phyloP scores from a whole-genome alignment of 37 sponge, comb jelly and placozoan genomes.

The Crambe crambe region DNA sequence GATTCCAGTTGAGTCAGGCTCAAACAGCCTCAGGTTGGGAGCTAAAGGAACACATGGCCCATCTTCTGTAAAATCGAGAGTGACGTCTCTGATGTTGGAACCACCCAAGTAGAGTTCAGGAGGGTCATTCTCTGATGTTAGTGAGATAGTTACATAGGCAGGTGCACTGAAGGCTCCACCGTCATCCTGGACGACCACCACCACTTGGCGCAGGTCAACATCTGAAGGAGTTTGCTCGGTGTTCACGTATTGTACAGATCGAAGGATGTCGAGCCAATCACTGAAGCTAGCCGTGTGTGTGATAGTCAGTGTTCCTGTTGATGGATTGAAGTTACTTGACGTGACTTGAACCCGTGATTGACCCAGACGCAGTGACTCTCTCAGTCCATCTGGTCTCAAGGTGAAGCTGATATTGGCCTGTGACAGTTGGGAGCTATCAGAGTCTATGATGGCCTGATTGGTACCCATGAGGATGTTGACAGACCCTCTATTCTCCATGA shows the following conservation, averaged over 20 bases:
- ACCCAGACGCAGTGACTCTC: conserved; percentile 50
- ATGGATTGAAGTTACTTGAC: conserved; percentile 1
- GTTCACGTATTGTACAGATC: conserved; percentile 45
- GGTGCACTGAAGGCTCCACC: conserved; percentile 45
- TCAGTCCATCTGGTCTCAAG: conserved; percentile 30
- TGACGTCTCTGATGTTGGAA: conserved; percentile 12
- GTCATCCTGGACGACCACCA: conserved; percentile 47
- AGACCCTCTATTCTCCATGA: conserved; percentile 22
- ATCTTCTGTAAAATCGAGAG: conserved; percentile 50
- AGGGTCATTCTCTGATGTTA: conserved; percentile 52
- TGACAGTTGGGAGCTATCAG: conserved; percentile 38
- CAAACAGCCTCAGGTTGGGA: conserved; percentile 25
- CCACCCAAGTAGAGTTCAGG: conserved; percentile 51
- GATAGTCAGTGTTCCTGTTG: conserved; percentile 29
- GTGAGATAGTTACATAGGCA: conserved; percentile 29
- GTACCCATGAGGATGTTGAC: conserved; percentile 22
- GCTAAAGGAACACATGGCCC: conserved; percentile 27
- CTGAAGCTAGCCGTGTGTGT: neutral
- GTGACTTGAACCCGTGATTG: neutral
- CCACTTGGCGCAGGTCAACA: conserved; percentile 10
- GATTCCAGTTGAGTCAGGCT: conserved; percentile 24
- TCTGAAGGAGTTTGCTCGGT: conserved; percentile 25
- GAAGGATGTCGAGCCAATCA: conserved; percentile 26
- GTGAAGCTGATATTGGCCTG: conserved; percentile 29
- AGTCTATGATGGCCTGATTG: conserved; percentile 39